Evolutionary conservation across 2,113 vertebrate species (phyloP), one percentile per base, ranked within the genome.

Genomic region (Pteronura brasiliensis): DNA sequence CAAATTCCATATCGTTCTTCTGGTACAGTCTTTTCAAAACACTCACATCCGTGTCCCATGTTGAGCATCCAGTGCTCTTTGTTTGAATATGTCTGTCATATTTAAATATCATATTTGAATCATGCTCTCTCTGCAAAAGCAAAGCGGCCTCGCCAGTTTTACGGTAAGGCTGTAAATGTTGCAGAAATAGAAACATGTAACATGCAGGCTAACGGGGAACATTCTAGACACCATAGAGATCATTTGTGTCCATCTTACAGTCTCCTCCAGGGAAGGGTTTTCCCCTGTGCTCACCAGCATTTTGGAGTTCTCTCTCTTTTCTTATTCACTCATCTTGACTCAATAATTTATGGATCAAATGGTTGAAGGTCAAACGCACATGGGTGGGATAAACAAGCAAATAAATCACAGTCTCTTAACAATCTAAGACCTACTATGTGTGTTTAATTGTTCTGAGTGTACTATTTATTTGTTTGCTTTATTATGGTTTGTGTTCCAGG

Each of bases 211-310:
- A 34, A 27, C 1, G 13, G 36, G 18, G 9, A 42, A 95, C 61
- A 47, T 47, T 63, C 15, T 87, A n/a, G 47, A 61, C 27, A 27
- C 15, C 3, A 36, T 31, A 25, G 67, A 94, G 67, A 21, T n/a
- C 4, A 55, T 9, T 74, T 25, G 17, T 12, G 1, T 69, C 61
- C 23, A 42, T 36, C 7, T 31, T 21, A n/a, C 3, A 2, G 17
- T 42, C 49, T 36, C 87, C 74, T 94, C 52, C n/a, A 42, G 42
- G 49, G 49, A 69, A 34, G 36, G 0, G 31, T 18, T 23, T 23
- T 59, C 8, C 25, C 18, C 13, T 11, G 29, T 11, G 4, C n/a
- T 44, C n/a, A 52, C 0, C 6, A 72, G n/a, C 12, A 1, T 52
- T 7, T 13, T 31, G 11, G 76, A 63, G 10, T 36, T 77, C 57